Evolutionary conservation across 2,113 vertebrate species (phyloP).

Genomic region (Xiphophorus couchianus): DNA sequence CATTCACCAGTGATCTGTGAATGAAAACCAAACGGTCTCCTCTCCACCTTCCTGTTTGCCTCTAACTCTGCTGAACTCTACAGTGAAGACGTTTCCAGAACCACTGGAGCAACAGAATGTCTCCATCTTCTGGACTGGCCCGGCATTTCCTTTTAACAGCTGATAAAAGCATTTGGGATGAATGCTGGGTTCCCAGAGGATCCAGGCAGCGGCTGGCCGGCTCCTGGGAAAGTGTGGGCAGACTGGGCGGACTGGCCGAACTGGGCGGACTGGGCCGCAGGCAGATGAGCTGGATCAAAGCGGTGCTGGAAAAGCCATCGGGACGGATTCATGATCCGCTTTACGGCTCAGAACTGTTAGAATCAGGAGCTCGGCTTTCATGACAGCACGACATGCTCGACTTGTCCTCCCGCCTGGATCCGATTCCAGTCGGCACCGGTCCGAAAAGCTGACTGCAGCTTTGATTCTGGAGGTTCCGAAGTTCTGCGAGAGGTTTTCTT

Average conservation of each 20-base stretch:
- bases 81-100: background rate
- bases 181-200: conserved; percentile 36
- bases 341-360: conserved; percentile 58
- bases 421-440: conserved; percentile 1
- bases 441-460: background rate
- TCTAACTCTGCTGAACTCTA: background rate
- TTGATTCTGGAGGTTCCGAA: background rate
- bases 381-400: conserved; percentile 36
- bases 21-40: background rate
- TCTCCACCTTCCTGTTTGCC: conserved; percentile 3
- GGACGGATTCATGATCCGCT: conserved; percentile 57
- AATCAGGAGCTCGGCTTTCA: conserved; percentile 70
- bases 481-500: background rate
- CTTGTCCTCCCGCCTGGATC: conserved; percentile 5
- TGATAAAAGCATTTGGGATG: conserved; percentile 68
- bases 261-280: conserved; percentile 40
- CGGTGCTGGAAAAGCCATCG: conserved; percentile 73
- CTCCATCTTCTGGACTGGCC: conserved; percentile 35
- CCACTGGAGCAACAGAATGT: conserved; percentile 29
- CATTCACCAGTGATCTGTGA: background rate
- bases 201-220: conserved; percentile 56
- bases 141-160: conserved; percentile 57
- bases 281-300: conserved; percentile 74
- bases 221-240: conserved; percentile 67
- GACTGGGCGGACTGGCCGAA: conserved; percentile 37